phyloP scores from a whole-genome alignment of 2,797 vertebrate species.

The Macropodus opercularis region DNA sequence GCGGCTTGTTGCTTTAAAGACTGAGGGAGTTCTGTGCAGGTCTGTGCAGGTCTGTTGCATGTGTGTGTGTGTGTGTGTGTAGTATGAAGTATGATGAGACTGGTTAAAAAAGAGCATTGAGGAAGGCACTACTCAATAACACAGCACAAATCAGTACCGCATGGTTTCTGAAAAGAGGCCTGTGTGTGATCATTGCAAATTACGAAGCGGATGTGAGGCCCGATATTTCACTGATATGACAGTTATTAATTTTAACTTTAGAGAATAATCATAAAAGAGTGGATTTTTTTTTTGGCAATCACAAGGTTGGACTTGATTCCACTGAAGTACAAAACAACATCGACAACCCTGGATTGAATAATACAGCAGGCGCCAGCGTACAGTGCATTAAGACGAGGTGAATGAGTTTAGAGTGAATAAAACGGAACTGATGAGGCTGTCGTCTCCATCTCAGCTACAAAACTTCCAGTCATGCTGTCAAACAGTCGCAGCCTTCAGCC shows the following conservation, averaged over 20 bases:
- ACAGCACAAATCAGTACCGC: not conserved
- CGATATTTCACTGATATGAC: too few species aligned
- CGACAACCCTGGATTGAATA: constrained; percentile 9
- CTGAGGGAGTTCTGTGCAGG: not conserved
- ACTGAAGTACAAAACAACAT: not conserved
- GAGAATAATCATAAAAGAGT: not conserved
- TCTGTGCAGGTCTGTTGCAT: not conserved
- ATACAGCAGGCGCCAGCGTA: constrained; percentile 21
- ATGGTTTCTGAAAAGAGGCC: not conserved
- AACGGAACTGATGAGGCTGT: constrained; percentile 21
- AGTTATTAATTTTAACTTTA: not conserved
- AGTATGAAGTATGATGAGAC: not conserved
- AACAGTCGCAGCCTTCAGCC: constrained; percentile 25
- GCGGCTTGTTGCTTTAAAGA: constrained; percentile 29
- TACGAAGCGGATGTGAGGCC: not conserved
- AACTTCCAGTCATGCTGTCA: constrained; percentile 12
- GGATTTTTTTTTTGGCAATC: constrained; percentile 8
- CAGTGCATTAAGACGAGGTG: constrained; percentile 9
- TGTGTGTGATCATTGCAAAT: not conserved
- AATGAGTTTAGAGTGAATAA: constrained; percentile 19
- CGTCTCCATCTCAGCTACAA: constrained; percentile 19
- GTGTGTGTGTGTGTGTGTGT: too few species aligned
- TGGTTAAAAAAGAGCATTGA: constrained; percentile 1
- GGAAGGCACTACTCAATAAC: not conserved
- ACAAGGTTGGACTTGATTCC: not conserved